Percentiles rank a stretch among this genome's conserved stretches.
These are phyloP conservation scores for Danaus melanippus DNA, from an alignment of 1,140 invertebrate genomes.

Conservation along the genomic window DNA sequence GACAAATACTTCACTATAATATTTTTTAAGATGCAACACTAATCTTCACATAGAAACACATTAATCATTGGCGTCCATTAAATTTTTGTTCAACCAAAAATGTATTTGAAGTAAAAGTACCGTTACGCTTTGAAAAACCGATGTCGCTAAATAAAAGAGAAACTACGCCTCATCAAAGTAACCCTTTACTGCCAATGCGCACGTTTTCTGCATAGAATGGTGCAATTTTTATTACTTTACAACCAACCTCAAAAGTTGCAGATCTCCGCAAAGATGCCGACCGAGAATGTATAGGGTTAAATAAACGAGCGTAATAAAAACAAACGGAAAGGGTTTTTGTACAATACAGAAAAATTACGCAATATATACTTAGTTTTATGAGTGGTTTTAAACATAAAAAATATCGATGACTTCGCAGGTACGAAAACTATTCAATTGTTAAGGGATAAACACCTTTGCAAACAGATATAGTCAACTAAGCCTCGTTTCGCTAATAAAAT, in stretches of 20 bases:
- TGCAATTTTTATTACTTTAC: conserved; percentile 69
- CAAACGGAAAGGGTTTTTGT: conserved; percentile 63
- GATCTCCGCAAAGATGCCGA: conserved; percentile 61
- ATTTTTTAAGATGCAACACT: conserved; percentile 35
- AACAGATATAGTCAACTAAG: conserved; percentile 31
- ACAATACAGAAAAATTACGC: conserved; percentile 69
- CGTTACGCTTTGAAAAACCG: conserved; percentile 42
- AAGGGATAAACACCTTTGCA: conserved; percentile 25
- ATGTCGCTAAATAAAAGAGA: conserved; percentile 49
- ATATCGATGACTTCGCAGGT: conserved; percentile 52
- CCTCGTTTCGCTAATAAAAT: conserved; percentile 37
- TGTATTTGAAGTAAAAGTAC: conserved; percentile 30
- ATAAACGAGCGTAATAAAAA: conserved; percentile 61
- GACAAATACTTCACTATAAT: conserved; percentile 30
- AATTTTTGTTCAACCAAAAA: conserved; percentile 21
- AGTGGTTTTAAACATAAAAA: conserved; percentile 36
- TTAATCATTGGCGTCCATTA: conserved; percentile 41
- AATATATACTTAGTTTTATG: conserved; percentile 56
- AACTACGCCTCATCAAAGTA: conserved; percentile 37
- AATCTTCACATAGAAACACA: conserved; percentile 29
- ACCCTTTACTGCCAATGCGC: conserved; percentile 52
- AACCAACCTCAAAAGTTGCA: conserved; percentile 50
- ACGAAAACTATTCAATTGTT: conserved; percentile 40
- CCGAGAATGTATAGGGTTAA: conserved; percentile 27
- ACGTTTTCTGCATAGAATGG: conserved; percentile 60